Evolutionary conservation across 64 coral and sea anemone species (phyloP).

Genomic region (Cladopsammia gracilis): DNA sequence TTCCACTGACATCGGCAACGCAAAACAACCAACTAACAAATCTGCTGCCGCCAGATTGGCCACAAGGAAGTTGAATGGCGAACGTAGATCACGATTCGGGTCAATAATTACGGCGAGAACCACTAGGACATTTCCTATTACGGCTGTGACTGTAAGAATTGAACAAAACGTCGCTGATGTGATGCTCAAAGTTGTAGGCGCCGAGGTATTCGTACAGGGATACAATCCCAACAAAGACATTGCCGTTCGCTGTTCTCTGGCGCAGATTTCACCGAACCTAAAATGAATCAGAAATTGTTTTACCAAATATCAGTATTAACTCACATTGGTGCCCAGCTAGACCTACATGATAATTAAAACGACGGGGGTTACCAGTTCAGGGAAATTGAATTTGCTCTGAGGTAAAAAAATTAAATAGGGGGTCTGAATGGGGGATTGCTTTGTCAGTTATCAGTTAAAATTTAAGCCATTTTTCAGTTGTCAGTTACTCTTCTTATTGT

Average conservation of each 20-base stretch:
- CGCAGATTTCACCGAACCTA: neutral
- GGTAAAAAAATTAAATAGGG: no score
- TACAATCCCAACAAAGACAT: constrained; percentile 40
- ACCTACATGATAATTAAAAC: no score
- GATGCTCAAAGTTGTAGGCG: constrained; percentile 18
- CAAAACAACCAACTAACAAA: constrained; percentile 80
- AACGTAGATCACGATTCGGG: constrained; percentile 73
- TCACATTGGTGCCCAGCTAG: no score
- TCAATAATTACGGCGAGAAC: constrained; percentile 83
- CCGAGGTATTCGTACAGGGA: constrained; percentile 6
- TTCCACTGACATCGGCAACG: constrained; percentile 64
- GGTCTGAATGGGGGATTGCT: no score
- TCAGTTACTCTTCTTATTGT: no score
- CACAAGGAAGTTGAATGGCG: constrained; percentile 83
- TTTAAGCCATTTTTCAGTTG: no score
- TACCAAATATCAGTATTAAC: no score
- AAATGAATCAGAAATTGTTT: no score
- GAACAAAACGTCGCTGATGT: constrained; percentile 30
- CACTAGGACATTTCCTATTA: constrained; percentile 72
- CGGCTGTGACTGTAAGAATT: constrained; percentile 26
- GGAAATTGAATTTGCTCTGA: no score
- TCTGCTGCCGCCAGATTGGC: constrained; percentile 86
- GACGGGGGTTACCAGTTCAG: no score
- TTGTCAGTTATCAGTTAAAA: no score
- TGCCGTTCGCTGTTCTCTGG: neutral